Evolutionary conservation across 2,888 invertebrate genomes (phyloP), one percentile per base, ranked within the genome.

Genomic region (Thyatira batis): DNA sequence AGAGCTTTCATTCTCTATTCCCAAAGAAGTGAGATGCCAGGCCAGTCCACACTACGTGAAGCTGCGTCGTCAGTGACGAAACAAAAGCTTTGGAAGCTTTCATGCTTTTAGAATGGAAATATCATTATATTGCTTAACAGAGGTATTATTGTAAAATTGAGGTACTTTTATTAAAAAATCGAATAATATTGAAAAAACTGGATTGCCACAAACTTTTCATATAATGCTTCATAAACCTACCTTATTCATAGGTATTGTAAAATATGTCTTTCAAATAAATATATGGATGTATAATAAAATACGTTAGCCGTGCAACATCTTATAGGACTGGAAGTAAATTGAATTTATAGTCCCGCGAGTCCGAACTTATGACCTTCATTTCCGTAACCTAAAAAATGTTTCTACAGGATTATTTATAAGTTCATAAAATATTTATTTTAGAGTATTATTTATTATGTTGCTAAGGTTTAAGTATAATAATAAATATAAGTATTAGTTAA

Each of bases 1-100:
- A 73, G 69, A 50, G 59, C 51, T 39, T 17, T 39, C 39, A 39
- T 39, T 63, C 67, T 59, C 46, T 49, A 57, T 55, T 54, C 59
- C 63, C 57, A 28, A 60, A 60, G 61, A 63, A 61, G 53, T 58
- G 48, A 17, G 13, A 17, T 13, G 13, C 6, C 13, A 23, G 25
- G 50, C 25, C 39, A 2, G 39, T 39, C 17, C 17, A 17, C 8
- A 39, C 39, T 39, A 8, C 13, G 8, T 39, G 8, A 39, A 39
- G 39, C 39, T 39, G 17, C 39, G 23, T 23, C n/a, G 39, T 39
- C 39, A 33, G 1, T 33, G 13, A 33, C 13, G 13, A 13, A 33
- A 30, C n/a, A 30, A 30, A 30, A 30, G 30, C 11, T 30, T 30
- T 30, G 3, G 3, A 5, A 11, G 28, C 28, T 3, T 11, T 2